These are phyloP conservation scores for Prunella strophiata DNA, from an alignment of 2,797 vertebrate genomes.

Conservation along the genomic window DNA sequence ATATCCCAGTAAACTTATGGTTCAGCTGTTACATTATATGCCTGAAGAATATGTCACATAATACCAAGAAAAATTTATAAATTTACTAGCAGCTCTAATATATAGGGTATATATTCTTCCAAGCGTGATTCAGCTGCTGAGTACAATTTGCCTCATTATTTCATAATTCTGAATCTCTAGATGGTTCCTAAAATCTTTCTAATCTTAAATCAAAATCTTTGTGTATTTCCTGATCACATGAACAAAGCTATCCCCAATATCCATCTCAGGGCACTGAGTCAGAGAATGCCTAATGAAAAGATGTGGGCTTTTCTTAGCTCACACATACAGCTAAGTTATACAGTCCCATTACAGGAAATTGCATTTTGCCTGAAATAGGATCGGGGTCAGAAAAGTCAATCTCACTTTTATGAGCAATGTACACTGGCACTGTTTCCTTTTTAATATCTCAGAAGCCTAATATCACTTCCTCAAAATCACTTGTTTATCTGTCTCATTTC, in stretches of 20 bases:
- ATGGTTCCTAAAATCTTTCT: background rate
- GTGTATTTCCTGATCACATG: background rate
- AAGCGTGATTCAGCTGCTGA: background rate
- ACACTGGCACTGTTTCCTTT: background rate
- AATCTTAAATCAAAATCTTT: background rate
- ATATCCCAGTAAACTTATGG: background rate
- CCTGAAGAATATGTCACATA: background rate
- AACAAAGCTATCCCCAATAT: background rate
- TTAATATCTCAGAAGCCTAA: background rate
- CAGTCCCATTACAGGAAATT: background rate
- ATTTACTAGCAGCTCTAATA: background rate
- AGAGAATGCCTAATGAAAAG: background rate
- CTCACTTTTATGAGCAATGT: background rate
- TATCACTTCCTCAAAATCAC: background rate
- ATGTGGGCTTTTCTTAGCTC: background rate
- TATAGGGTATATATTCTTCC: background rate
- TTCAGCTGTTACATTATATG: background rate
- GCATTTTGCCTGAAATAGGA: background rate
- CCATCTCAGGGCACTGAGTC: background rate
- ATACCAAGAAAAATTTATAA: background rate
- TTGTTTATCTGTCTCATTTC: background rate
- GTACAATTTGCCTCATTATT: background rate
- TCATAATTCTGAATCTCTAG: background rate
- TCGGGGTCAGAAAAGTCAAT: background rate
- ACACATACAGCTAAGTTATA: background rate